Percentiles rank a stretch among this genome's conserved stretches.
These are phyloP conservation scores for Epinotia brunnichana DNA, from an alignment of 2,888 invertebrate species.

Conservation along the genomic window DNA sequence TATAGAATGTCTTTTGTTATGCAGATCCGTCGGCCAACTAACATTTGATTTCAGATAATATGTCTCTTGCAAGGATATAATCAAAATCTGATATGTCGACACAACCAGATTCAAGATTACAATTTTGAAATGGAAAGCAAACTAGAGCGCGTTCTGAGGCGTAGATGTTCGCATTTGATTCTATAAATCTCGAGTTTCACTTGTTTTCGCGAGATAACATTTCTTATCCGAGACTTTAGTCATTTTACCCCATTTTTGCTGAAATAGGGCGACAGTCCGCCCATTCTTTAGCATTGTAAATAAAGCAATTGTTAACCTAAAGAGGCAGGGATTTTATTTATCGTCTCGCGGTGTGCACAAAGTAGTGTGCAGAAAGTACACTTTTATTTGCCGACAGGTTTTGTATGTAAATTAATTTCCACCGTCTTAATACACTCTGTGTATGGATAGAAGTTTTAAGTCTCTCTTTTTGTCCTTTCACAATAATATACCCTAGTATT, in stretches of 20 bases:
- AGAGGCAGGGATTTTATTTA: constrained; percentile 61
- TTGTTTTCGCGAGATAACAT: constrained; percentile 36
- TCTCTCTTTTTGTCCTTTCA: no score
- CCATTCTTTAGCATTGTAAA: constrained; percentile 62
- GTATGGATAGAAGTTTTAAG: no score
- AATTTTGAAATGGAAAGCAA: constrained; percentile 13
- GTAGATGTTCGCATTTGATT: constrained; percentile 22
- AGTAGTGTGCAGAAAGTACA: constrained; percentile 16
- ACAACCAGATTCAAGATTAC: constrained; percentile 14
- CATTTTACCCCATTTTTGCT: constrained; percentile 58
- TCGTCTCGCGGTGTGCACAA: constrained; percentile 39
- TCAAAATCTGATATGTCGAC: constrained; percentile 9
- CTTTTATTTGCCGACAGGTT: constrained; percentile 1
- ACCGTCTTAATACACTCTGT: neutral
- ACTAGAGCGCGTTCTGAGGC: constrained; percentile 11
- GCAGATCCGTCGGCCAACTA: no score
- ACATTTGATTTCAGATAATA: neutral
- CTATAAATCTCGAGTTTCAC: constrained; percentile 36
- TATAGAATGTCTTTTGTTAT: no score
- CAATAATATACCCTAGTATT: no score
- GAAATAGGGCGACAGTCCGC: constrained; percentile 51
- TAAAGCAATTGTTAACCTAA: constrained; percentile 65
- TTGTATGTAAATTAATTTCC: constrained; percentile 26
- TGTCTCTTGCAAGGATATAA: constrained; percentile 4
- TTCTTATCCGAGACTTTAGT: constrained; percentile 40